Evolutionary conservation across 2,113 vertebrate species (phyloP).

Genomic region (Numenius arquata): DNA sequence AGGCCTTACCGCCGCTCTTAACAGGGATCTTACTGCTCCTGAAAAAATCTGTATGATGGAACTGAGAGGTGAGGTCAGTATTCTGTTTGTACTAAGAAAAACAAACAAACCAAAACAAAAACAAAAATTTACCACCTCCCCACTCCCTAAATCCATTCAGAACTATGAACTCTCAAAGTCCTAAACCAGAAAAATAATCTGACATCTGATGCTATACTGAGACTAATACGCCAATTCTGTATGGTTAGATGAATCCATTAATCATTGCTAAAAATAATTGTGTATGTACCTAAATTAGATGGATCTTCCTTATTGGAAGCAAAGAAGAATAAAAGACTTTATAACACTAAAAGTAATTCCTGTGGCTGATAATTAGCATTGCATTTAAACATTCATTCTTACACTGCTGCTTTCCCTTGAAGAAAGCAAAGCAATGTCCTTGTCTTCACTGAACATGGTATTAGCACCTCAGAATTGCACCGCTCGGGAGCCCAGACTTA

Average conservation of each 20-base stretch:
- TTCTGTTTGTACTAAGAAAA: neutral
- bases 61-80: neutral
- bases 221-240: slow-evolving; percentile 1
- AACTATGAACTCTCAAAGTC: neutral
- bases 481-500: neutral
- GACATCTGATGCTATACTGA: slow-evolving; percentile 21
- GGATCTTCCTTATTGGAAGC: neutral
- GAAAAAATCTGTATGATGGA: neutral
- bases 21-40: neutral
- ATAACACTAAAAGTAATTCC: neutral
- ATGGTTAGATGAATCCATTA: slow-evolving; percentile 36
- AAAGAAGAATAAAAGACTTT: slow-evolving; percentile 16
- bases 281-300: neutral
- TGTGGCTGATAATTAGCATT: neutral
- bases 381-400: neutral
- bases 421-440: neutral
- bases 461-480: neutral
- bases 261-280: slow-evolving; percentile 42
- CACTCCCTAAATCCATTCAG: neutral
- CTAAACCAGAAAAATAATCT: neutral
- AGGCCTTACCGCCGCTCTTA: neutral
- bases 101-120: neutral
- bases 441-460: neutral
- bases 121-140: neutral
- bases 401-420: neutral